Evolutionary conservation across 2,113 vertebrate species (phyloP).

Genomic region (Ariopsis seemanni): DNA sequence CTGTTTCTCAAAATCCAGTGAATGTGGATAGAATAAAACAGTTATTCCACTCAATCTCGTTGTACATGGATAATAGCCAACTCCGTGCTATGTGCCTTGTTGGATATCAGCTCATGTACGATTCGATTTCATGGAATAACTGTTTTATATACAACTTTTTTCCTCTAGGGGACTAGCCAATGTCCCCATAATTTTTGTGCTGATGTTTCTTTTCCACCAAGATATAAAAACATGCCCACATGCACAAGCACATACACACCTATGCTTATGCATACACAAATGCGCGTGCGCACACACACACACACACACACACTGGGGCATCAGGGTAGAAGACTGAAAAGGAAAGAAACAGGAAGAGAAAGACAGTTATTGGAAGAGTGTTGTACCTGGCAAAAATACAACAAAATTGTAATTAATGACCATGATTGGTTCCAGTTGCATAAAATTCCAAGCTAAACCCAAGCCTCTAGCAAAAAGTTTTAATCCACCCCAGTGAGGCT

Average conservation of each 20-base stretch:
- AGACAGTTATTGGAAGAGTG: constrained; percentile 30
- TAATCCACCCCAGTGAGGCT: constrained; percentile 29
- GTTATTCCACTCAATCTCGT: too few species aligned
- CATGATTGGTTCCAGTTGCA: constrained; percentile 41
- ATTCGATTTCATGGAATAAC: too few species aligned
- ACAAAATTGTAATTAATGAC: constrained; percentile 45
- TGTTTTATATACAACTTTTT: neutral
- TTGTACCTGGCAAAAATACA: constrained; percentile 39
- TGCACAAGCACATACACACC: neutral
- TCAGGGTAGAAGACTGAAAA: neutral
- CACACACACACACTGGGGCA: neutral
- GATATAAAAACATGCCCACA: neutral
- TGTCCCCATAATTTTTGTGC: neutral
- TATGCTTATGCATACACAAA: neutral
- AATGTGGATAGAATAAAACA: too few species aligned
- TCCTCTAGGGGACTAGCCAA: neutral
- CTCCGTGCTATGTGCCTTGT: too few species aligned
- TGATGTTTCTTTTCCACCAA: neutral
- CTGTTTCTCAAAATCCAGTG: too few species aligned
- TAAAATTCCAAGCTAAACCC: constrained; percentile 46
- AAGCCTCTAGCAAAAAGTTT: constrained; percentile 45
- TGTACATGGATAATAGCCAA: too few species aligned
- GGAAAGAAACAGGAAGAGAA: constrained; percentile 7
- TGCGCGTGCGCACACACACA: neutral
- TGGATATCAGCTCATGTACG: too few species aligned